Evolutionary conservation across 2,797 vertebrate species (phyloP), one percentile per base, ranked within the genome.

Genomic region (Chrysocyon brachyurus): DNA sequence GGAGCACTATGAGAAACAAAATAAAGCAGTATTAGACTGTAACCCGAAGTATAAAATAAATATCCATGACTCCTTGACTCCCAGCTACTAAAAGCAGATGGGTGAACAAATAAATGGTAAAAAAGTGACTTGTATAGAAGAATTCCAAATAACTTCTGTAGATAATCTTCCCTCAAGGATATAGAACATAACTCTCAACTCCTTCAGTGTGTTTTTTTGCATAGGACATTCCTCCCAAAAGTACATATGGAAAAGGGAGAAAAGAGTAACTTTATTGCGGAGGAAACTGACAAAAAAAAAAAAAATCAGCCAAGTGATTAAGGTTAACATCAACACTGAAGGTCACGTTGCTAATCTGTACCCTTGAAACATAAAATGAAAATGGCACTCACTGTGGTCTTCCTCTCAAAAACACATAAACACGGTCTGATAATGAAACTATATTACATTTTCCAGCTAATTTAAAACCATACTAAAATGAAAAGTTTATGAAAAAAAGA

Each of bases 341-440:
- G 49, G 3, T 19, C 5, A 12, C 5, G 0, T 0, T 40, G 66
- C 7, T 19, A 14, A 1, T 59, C 4, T 31, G 2, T 10, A 22
- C 16, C 46, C 17, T 46, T 40, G n/a, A 36, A 28, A 10, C 21
- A 6, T 14, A 11, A 10, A 28, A 54, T 46, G 7, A 59, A 85
- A n/a, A 52, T 28, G 28, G 11, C 6, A n/a, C 9, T 46, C 33
- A 10, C 15, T 75, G 26, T 36, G 9, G 2, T 61, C 40, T 61
- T 68, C 36, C 11, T 52, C 59, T 46, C 5, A 28, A 40, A 78
- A 46, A 52, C 21, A 26, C 12, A 14, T 59, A 52, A 54, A 46
- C 4, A 40, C 0, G 26, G 11, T 28, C 12, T 12, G 40, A 26
- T n/a, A 16, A 54, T 56, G 57, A 54, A 8, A 46, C 40, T 46